These are phyloP conservation scores for Taeniopygia guttata DNA, from an alignment of 2,797 vertebrate genomes.

Conservation along the genomic window DNA sequence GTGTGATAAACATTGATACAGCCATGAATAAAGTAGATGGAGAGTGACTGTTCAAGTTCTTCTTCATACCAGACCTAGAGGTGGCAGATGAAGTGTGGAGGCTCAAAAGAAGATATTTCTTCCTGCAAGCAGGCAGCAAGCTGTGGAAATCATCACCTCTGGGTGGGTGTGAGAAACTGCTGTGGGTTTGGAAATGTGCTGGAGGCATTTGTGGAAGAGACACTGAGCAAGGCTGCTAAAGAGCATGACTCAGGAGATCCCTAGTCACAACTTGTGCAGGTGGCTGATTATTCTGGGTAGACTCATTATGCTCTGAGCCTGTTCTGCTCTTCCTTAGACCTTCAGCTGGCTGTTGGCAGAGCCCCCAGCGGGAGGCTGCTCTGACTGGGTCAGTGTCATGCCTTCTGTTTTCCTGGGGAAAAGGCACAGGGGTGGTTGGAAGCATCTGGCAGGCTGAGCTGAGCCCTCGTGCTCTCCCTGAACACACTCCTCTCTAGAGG, in stretches of 20 bases:
- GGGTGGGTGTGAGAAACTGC: conserved; percentile 7
- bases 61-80: not conserved
- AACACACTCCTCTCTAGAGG: rapidly evolving
- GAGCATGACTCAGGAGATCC: conserved; percentile 21
- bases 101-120: not conserved
- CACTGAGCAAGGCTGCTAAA: not conserved
- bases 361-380: rapidly evolving
- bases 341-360: not conserved
- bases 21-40: not conserved
- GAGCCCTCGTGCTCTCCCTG: not conserved
- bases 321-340: not conserved
- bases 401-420: not conserved
- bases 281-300: not conserved
- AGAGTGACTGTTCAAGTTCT: conserved; percentile 3
- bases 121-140: not conserved
- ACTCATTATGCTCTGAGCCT: not conserved
- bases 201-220: conserved; percentile 17
- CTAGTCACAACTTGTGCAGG: not conserved
- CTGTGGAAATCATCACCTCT: conserved; percentile 35
- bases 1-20: not conserved
- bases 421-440: not conserved
- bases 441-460: not conserved
- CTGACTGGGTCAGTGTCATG: not conserved
- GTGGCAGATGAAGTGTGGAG: conserved; percentile 29
- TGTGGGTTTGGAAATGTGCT: conserved; percentile 24